Base-by-base conservation (phyloP, 2,888 invertebrate species). In the Saturnia japonica region DNA sequence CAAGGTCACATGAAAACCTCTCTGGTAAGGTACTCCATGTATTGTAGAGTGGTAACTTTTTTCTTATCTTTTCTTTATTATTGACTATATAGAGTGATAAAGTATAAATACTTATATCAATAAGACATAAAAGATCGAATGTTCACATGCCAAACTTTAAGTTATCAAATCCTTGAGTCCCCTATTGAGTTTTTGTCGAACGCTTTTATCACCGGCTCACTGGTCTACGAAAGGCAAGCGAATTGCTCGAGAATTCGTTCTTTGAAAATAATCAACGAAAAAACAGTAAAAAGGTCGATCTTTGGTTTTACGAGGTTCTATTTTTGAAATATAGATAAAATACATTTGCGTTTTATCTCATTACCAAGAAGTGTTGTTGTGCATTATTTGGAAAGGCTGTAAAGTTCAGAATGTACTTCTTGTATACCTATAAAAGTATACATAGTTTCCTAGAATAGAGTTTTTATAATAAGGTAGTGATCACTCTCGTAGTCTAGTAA, bases 91-190 rank as follows among this genome's bases (percentile, higher is more conserved):
- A 25, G 28, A 28, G 34, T 34, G 34, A 57, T 1, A 54, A 54
- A 22, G 22, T 19, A 60, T 14, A 57, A 25, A 57, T 28, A 34
- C 47, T 34, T 19, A 34, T 69, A n/a, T 45, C n/a, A 60, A 42
- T 19, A 40, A 62, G n/a, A 25, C n/a, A 70, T 67, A 67, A 67
- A 70, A 70, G 54, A 22, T 43, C 60, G 25, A 74, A 43, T 69
- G 62, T 54, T 64, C 28, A 68, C 45, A 51, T 47, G 25, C 16
- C 47, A 34, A 22, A 62, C 71, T 75, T 76, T 75, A 75, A 81
- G 76, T 82, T 85, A 85, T 85, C 80, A 77, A 79, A 78, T 82
- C 80, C 78, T 80, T 80, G 79, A 79, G 76, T 73, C 78, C 74
- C 68, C 78, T 79, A 79, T 82, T 83, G 77, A 77, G 77, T 78